These are phyloP conservation scores for Macrotus californicus DNA, from an alignment of 2,113 vertebrate species.

Conservation along the genomic window DNA sequence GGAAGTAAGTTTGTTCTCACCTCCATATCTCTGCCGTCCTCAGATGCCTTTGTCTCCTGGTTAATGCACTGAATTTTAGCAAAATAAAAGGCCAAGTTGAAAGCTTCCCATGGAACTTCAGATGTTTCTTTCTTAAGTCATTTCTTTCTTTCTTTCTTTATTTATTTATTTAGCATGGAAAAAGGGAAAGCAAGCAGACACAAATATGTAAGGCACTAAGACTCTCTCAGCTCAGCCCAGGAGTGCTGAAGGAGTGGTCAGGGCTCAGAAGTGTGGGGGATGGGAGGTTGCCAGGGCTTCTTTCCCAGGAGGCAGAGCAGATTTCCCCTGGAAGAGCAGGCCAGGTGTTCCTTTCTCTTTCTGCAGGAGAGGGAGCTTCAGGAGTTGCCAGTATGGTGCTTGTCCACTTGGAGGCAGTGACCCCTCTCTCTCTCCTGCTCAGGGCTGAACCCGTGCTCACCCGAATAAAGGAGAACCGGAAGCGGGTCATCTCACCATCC, in stretches of 20 bases:
- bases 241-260: not conserved
- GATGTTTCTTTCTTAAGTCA: not conserved
- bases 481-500: slow-evolving; percentile 93
- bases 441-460: slow-evolving; percentile 96
- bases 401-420: not conserved
- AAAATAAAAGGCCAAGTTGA: slow-evolving; percentile 48
- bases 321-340: too few relatives aligned
- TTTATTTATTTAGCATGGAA: not conserved
- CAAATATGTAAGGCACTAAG: not conserved
- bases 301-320: not conserved
- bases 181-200: not conserved
- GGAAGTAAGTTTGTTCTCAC: not conserved
- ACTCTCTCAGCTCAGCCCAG: not conserved
- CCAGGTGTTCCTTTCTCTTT: not conserved
- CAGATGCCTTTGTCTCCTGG: not conserved
- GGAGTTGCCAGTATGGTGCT: too few relatives aligned
- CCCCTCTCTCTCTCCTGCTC: not conserved
- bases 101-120: not conserved
- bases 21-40: not conserved
- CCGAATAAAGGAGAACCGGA: slow-evolving; percentile 95
- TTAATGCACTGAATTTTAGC: not conserved
- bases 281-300: not conserved
- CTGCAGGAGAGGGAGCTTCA: too few relatives aligned
- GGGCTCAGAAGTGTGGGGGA: not conserved
- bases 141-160: slow-evolving; percentile 12